A percentile compares a stretch with the other conserved stretches of the same genome.
phyloP scores from a whole-genome alignment of 2,113 vertebrate genomes.

The Recurvirostra avosetta region DNA sequence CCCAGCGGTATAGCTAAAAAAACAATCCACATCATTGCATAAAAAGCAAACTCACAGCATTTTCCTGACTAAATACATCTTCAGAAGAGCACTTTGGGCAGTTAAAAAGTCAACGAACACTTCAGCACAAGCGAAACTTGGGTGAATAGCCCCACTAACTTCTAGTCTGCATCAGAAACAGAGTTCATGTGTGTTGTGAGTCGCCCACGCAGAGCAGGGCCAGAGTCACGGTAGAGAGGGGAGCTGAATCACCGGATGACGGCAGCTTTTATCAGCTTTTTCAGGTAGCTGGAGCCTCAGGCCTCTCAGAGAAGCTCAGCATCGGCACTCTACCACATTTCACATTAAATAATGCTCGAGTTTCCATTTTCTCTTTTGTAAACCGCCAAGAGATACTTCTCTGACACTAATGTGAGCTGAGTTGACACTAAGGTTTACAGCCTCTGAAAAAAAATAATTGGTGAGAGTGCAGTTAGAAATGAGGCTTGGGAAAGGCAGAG shows the following conservation, averaged over 20 bases:
- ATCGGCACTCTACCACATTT: neutral
- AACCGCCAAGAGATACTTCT: neutral
- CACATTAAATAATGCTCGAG: neutral
- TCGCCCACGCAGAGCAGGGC: neutral
- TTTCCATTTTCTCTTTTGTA: conserved; percentile 21
- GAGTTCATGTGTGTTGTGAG: neutral
- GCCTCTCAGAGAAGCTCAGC: neutral
- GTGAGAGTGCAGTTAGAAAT: neutral
- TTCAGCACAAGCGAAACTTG: neutral
- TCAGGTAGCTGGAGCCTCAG: neutral
- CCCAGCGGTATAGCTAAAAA: neutral
- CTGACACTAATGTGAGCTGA: neutral
- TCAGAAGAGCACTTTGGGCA: neutral
- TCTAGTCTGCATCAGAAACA: neutral
- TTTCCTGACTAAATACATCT: neutral
- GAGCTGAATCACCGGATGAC: neutral
- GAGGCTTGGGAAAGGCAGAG: neutral
- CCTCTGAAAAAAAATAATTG: neutral
- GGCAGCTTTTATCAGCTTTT: conserved; percentile 14
- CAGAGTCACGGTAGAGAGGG: neutral
- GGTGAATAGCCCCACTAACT: neutral
- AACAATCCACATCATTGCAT: neutral
- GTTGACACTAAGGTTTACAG: neutral
- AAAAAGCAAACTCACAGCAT: neutral
- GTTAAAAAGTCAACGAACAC: neutral